A percentile compares a stretch with the other conserved stretches of the same genome.
Evolutionary conservation across 2,888 invertebrate species (phyloP).

Genomic region (Leptopilina syphax): DNA sequence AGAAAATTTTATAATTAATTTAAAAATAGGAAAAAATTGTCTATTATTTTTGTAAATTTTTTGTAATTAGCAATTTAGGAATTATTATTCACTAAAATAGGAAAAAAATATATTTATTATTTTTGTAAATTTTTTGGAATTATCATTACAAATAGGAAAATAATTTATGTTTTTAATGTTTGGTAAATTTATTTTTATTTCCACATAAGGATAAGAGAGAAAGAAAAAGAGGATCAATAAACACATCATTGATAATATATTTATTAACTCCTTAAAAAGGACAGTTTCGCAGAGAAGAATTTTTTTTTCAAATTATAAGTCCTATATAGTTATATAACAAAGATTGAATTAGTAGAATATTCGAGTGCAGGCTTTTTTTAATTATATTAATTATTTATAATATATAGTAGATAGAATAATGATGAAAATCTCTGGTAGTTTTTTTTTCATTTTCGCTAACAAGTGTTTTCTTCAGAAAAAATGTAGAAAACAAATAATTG

Average conservation of each 20-base stretch:
- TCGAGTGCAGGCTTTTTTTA: constrained; percentile 21
- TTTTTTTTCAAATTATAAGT: constrained; percentile 6
- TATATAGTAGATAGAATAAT: constrained; percentile 35
- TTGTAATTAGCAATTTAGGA: too few species aligned
- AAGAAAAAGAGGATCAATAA: constrained; percentile 17
- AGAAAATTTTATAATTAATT: too few species aligned
- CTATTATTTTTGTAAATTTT: too few species aligned
- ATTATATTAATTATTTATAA: too few species aligned
- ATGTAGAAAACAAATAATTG: constrained; percentile 39
- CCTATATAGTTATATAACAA: constrained; percentile 19
- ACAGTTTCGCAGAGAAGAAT: constrained; percentile 34
- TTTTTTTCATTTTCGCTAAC: background rate
- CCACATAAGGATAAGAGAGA: background rate
- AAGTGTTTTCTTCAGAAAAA: constrained; percentile 29
- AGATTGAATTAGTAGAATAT: constrained; percentile 37
- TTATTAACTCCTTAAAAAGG: constrained; percentile 38
- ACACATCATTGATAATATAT: constrained; percentile 33
- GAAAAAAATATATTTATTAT: too few species aligned
- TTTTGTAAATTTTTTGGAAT: too few species aligned
- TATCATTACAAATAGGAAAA: too few species aligned
- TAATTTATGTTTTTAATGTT: too few species aligned
- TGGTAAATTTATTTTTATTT: background rate
- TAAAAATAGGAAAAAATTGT: too few species aligned
- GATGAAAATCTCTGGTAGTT: constrained; percentile 5
- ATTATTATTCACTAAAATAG: too few species aligned